Percentiles rank a stretch among this genome's conserved stretches.
phyloP scores from a whole-genome alignment of 92 coral and sea anemone species.

The Muricea muricata region DNA sequence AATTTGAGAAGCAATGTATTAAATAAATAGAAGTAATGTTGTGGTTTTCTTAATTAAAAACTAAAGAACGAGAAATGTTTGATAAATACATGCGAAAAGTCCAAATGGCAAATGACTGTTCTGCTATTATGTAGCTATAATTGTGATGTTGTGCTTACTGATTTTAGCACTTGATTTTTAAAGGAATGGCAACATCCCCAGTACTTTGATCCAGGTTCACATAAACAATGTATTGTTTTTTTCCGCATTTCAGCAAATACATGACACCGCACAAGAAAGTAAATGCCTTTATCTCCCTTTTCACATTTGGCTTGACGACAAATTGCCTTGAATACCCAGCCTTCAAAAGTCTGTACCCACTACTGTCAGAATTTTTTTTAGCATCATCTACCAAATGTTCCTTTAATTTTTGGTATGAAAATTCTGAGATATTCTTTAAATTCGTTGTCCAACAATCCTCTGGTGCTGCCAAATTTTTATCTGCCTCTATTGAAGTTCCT shows the following conservation, averaged over 20 bases:
- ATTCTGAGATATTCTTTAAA: slow-evolving; percentile 5
- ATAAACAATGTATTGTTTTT: neutral
- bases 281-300: neutral
- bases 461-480: neutral
- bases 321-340: slow-evolving; percentile 18
- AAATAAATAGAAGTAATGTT: no score
- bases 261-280: slow-evolving; percentile 18
- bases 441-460: no score
- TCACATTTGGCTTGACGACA: neutral
- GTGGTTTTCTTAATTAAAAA: no score
- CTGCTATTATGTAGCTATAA: no score
- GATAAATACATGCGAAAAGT: no score
- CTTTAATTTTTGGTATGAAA: slow-evolving; percentile 6
- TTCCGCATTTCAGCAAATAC: slow-evolving; percentile 13
- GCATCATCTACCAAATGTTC: neutral
- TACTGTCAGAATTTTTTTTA: neutral
- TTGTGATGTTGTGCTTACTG: no score
- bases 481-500: slow-evolving; percentile 12
- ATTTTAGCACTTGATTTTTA: no score
- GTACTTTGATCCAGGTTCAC: neutral
- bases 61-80: no score
- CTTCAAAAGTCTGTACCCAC: neutral
- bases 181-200: neutral
- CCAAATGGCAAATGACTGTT: no score
- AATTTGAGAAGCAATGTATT: no score